These are phyloP conservation scores for Tetheella fluctuosa DNA, from an alignment of 2,888 invertebrate species.

Conservation along the genomic window DNA sequence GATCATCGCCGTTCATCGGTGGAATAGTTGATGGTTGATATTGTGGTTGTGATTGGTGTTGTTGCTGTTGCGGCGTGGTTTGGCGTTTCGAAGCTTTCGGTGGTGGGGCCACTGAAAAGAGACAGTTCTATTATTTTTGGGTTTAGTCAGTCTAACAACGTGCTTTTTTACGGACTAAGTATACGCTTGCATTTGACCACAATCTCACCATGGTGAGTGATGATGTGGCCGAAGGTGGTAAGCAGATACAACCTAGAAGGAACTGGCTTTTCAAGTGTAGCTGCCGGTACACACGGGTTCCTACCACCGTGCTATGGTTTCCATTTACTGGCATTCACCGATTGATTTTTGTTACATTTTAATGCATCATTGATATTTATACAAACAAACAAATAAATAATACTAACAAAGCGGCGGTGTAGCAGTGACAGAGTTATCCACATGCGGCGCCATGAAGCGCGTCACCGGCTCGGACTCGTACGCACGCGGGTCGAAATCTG, in stretches of 20 bases:
- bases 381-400: not conserved
- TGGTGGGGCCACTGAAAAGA: constrained; percentile 92
- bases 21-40: constrained; percentile 47
- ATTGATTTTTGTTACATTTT: no score
- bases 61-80: constrained; percentile 46
- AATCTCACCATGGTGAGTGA: no score
- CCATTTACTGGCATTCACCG: no score
- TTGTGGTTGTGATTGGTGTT: constrained; percentile 42
- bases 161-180: no score
- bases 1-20: constrained; percentile 85
- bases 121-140: constrained; percentile 15
- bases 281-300: no score
- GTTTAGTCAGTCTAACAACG: no score
- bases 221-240: no score
- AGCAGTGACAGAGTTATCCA: constrained; percentile 62
- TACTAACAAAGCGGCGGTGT: constrained; percentile 89
- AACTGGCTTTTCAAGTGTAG: no score
- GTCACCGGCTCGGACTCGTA: constrained; percentile 85
- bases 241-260: no score
- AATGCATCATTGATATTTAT: no score
- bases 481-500: constrained; percentile 95
- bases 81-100: constrained; percentile 89
- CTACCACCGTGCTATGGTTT: no score
- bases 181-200: no score
- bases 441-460: constrained; percentile 60